Evolutionary conservation across 2,888 invertebrate species (phyloP).

Genomic region (Pterobdella sp.): DNA sequence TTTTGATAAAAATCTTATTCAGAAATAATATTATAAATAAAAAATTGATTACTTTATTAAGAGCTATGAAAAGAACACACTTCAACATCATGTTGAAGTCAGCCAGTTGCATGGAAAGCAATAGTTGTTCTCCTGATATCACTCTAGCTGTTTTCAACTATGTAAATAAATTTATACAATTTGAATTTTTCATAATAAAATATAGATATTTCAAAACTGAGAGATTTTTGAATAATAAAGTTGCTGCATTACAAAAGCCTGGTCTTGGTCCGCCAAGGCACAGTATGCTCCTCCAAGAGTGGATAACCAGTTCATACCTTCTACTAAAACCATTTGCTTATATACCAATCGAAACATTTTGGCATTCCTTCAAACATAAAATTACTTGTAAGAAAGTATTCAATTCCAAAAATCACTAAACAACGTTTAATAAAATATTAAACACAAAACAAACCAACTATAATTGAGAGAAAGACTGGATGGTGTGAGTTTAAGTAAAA

Average conservation of each 20-base stretch:
- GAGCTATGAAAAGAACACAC: constrained; percentile 75
- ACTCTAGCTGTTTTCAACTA: constrained; percentile 64
- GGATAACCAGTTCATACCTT: constrained; percentile 76
- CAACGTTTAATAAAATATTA: too few relatives aligned
- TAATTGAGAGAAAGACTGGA: constrained; percentile 17
- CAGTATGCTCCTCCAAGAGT: constrained; percentile 94
- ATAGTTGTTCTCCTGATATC: constrained; percentile 75
- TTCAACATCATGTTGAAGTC: constrained; percentile 73
- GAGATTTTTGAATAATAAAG: not conserved
- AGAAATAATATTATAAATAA: too few relatives aligned
- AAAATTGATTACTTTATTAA: constrained; percentile 61
- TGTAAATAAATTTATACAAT: not conserved
- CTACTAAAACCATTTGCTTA: constrained; percentile 40
- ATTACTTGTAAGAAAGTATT: too few relatives aligned
- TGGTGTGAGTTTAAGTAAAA: not conserved
- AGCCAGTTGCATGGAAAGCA: constrained; percentile 69
- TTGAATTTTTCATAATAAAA: not conserved
- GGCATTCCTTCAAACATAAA: not conserved
- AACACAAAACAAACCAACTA: constrained; percentile 29
- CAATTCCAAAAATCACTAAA: too few relatives aligned
- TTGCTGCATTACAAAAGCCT: constrained; percentile 61
- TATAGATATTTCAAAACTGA: not conserved
- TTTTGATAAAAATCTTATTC: too few relatives aligned
- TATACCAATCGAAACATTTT: constrained; percentile 23
- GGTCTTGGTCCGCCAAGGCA: constrained; percentile 79